phyloP scores from a whole-genome alignment of 1,140 invertebrate species.

The Dolichoris vasculosae region DNA sequence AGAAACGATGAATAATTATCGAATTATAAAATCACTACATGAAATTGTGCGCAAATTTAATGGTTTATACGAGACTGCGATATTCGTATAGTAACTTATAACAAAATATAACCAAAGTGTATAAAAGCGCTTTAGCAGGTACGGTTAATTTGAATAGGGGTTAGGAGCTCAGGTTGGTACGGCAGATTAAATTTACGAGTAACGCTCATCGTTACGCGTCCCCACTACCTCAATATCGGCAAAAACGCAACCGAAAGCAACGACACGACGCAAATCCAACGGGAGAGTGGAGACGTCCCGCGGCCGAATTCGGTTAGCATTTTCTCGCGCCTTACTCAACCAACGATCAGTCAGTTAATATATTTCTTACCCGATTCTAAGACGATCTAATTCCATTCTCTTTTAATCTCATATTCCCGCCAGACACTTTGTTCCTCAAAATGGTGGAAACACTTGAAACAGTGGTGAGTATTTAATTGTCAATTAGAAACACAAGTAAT shows the following conservation, averaged over 20 bases:
- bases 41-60: too few species aligned
- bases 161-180: background rate
- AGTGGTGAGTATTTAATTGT: background rate
- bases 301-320: background rate
- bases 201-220: background rate
- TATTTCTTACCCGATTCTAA: background rate
- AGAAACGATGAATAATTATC: too few species aligned
- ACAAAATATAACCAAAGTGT: too few species aligned
- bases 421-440: background rate
- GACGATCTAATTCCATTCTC: background rate
- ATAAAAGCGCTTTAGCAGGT: too few species aligned
- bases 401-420: background rate
- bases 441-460: background rate
- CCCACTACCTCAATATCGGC: background rate
- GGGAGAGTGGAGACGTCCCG: background rate
- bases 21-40: too few species aligned
- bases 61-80: too few species aligned
- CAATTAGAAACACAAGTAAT: background rate
- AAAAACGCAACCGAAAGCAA: background rate
- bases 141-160: too few species aligned
- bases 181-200: too few species aligned
- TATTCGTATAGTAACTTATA: too few species aligned
- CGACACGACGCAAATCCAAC: background rate
- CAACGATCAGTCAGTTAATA: background rate
- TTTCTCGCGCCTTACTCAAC: background rate